Evolutionary conservation across 2,113 vertebrate genomes (phyloP).

Genomic region (Neomonachus schauinslandi): DNA sequence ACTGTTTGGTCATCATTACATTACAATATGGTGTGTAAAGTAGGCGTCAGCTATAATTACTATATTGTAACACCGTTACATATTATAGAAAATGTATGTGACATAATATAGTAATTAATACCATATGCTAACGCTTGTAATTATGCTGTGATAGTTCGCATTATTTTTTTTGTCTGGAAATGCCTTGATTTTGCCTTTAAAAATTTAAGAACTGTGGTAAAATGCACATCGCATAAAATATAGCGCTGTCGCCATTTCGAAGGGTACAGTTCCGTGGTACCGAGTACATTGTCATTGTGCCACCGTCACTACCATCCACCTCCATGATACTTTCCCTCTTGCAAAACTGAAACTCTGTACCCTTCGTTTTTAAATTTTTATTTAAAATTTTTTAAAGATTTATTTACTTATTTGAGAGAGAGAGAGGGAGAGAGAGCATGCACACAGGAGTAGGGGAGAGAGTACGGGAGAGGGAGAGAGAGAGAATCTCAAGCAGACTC

Average conservation of each 20-base stretch:
- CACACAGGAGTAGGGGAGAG: not conserved
- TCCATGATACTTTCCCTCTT: not conserved
- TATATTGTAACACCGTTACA: not conserved
- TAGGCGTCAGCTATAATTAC: not conserved
- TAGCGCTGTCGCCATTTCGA: not conserved
- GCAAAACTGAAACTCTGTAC: not conserved
- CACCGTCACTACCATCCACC: not conserved
- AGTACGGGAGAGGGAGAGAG: not conserved
- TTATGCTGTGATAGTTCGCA: not conserved
- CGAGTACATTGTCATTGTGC: not conserved
- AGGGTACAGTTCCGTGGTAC: not conserved
- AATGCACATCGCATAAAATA: not conserved
- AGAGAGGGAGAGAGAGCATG: not conserved
- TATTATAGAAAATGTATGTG: not conserved
- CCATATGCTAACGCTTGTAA: not conserved
- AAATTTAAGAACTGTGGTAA: not conserved
- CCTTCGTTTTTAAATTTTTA: not conserved
- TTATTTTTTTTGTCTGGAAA: not conserved
- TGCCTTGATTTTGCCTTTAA: not conserved
- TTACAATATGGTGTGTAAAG: not conserved
- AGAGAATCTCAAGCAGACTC: not conserved
- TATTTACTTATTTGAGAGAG: not conserved
- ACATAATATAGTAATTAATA: not conserved
- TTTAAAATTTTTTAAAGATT: not conserved
- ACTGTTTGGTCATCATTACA: not conserved